Evolutionary conservation across 2,113 vertebrate genomes (phyloP).

Genomic region (Phoenicopterus ruber): DNA sequence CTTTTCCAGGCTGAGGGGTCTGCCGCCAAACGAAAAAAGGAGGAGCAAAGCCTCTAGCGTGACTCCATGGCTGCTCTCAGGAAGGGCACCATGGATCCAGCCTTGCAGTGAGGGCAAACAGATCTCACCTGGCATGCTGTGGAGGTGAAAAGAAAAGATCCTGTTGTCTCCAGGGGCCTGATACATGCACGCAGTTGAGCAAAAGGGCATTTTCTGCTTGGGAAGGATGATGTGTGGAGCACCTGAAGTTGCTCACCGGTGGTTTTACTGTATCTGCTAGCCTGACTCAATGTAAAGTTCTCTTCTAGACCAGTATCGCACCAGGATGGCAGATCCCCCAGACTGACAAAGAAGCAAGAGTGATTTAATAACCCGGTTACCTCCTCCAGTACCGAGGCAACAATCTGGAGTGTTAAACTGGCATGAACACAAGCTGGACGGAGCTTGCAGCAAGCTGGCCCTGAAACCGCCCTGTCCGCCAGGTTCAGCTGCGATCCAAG

Average conservation of each 20-base stretch:
- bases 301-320: background rate
- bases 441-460: background rate
- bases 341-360: background rate
- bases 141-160: background rate
- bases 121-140: background rate
- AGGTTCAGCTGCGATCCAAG: background rate
- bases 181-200: accelerated
- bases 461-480: background rate
- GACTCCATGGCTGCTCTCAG: background rate
- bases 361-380: background rate
- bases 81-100: background rate
- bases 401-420: background rate
- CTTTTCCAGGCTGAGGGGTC: background rate
- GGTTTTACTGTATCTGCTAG: background rate
- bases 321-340: background rate
- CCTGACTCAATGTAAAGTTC: background rate
- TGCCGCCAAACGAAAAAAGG: background rate
- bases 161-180: background rate
- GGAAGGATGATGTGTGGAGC: background rate
- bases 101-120: background rate
- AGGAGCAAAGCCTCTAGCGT: background rate
- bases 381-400: background rate
- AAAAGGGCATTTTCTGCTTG: background rate
- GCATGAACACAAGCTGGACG: background rate
- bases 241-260: background rate